Evolutionary conservation across 2,888 invertebrate genomes (phyloP).

Genomic region (Esperia sulphurella): DNA sequence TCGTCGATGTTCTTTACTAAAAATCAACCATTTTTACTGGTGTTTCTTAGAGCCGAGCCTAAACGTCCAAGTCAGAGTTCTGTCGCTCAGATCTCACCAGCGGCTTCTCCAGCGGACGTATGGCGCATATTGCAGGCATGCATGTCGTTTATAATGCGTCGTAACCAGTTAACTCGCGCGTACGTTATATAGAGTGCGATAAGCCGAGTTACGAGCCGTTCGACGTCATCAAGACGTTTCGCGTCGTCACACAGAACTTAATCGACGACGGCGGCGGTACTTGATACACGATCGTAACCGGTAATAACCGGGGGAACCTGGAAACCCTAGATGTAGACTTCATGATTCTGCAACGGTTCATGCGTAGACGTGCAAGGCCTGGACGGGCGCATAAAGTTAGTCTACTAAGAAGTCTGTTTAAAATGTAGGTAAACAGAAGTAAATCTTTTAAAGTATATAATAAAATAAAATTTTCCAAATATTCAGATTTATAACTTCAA

Average conservation of each 20-base stretch:
- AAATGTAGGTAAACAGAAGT: too few relatives aligned
- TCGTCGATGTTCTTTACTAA: too few relatives aligned
- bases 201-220: constrained; percentile 82
- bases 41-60: too few relatives aligned
- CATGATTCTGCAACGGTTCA: constrained; percentile 72
- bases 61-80: too few relatives aligned
- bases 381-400: constrained; percentile 76
- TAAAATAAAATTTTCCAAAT: too few relatives aligned
- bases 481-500: too few relatives aligned
- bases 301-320: constrained; percentile 70
- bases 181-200: constrained; percentile 82
- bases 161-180: constrained; percentile 78
- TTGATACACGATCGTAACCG: too few relatives aligned
- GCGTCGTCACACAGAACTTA: constrained; percentile 80
- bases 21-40: too few relatives aligned
- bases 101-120: constrained; percentile 61
- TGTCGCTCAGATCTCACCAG: constrained; percentile 57
- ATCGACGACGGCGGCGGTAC: constrained; percentile 85
- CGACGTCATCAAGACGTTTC: constrained; percentile 76
- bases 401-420: too few relatives aligned
- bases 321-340: constrained; percentile 72
- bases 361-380: constrained; percentile 68
- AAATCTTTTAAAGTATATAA: too few relatives aligned
- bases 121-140: constrained; percentile 82
- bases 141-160: constrained; percentile 81